Evolutionary conservation across 2,797 vertebrate species (phyloP), one percentile per base, ranked within the genome.

Genomic region (Glyptemys insculpta): DNA sequence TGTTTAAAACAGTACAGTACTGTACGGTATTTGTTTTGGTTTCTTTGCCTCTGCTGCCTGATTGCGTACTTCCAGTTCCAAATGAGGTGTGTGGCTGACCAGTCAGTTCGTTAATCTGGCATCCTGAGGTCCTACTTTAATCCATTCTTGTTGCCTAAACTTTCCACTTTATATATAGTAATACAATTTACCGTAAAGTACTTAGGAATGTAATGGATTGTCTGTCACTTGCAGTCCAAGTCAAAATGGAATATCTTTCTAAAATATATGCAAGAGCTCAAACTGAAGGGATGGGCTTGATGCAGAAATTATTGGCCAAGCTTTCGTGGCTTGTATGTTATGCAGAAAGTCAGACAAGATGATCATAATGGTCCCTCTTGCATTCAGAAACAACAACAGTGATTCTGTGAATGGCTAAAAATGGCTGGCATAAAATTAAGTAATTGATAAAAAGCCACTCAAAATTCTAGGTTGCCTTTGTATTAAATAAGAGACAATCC

Each of bases 91-190:
- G 29, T 62, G 12, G 14, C 31, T 31, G 14, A 31, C 57, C 57
- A 62, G 56, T 57, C 10, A 57, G 57, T 31, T 62, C 12, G 3
- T 31, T 62, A 62, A 3, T 31, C 29, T 62, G 57, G 29, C 31
- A 6, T 29, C 29, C 57, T 62, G 57, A 62, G 12, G 29, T 62
- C 29, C 29, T 62, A 15, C 29, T 62, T 76, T 74, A 88, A 37
- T 57, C 52, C 78, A 52, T 72, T 72, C 41, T 80, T 49, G 34
- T 49, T 23, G 53, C 34, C 41, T 83, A 52, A 52, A 72, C 49
- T 21, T 27, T 74, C 18, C 81, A 83, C 79, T 15, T 9, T 31
- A 16, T 0, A 0, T 0, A 54, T 1, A 2, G 49, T 29, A 53
- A 81, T 6, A 16, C 1, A 50, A 72, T 29, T 31, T 68, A 29